Evolutionary conservation across 1,140 invertebrate genomes (phyloP).

Genomic region (Anadara kagoshimensis): DNA sequence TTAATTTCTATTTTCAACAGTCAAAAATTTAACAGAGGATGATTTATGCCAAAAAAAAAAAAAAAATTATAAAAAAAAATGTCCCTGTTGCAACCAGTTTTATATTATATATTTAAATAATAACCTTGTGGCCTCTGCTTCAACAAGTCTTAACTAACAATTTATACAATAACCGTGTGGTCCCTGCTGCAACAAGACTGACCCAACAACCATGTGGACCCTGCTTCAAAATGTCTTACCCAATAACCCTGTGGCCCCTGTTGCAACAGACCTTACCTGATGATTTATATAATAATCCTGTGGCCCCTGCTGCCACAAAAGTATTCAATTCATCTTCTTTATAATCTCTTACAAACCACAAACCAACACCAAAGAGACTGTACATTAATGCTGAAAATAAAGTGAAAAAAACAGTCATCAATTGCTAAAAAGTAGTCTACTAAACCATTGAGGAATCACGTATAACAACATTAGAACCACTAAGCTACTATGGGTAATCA

Average conservation of each 20-base stretch:
- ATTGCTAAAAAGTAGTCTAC: no score
- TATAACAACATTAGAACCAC: no score
- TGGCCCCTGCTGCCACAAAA: neutral
- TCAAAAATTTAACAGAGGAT: no score
- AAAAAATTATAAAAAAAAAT: no score
- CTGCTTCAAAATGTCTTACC: neutral
- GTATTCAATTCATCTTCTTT: constrained; percentile 17
- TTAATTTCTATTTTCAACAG: no score
- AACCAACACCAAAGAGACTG: constrained; percentile 14
- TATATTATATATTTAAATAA: no score
- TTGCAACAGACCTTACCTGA: constrained; percentile 7
- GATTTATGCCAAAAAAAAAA: no score
- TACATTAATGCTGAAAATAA: constrained; percentile 14
- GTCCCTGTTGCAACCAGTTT: no score
- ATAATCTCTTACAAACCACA: constrained; percentile 3
- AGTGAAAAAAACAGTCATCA: no score
- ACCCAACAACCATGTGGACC: neutral
- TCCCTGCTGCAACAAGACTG: neutral
- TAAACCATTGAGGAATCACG: no score
- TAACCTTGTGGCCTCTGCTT: no score
- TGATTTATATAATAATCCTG: constrained; percentile 14
- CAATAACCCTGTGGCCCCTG: neutral
- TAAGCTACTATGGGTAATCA: no score
- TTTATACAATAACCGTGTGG: neutral
- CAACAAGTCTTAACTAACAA: neutral